Base-by-base conservation (phyloP, 2,888 invertebrate genomes). In the Campoletis raptor region DNA sequence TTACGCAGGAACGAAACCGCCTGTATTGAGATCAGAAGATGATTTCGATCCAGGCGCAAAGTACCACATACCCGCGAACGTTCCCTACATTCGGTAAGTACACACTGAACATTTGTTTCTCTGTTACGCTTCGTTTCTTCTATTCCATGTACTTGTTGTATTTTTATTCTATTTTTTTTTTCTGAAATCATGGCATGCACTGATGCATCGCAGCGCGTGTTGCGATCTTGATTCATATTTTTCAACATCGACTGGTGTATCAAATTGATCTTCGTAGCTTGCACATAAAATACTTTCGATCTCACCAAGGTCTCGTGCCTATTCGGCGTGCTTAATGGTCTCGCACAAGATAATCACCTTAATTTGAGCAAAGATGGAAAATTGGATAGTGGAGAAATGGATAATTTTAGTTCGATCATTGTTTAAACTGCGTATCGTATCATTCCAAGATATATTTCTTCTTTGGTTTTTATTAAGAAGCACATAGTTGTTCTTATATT, bases 11-110 rank as follows among this genome's bases (percentile, higher is more conserved):
- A 96, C 98, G 83, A 98, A 98, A 90, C 98, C 98, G 0, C 98
- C 98, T 0, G 97, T 98, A 0, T 94, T 97, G 0, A 95, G 98
- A 66, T 97, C 97, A 0, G 98, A 98, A 94, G 95, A 96, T 87
- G 98, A 99, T 95, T 99, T 99, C 92, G 99, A 99, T 93, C 97
- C 98, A 74, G 99, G 98, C 4, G 97, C 98, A 66, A 99, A 99
- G 94, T 99, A 98, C 94, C 98, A 99, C 94, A 96, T 99, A 66
- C 97, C 98, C 0, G 98, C 98, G 78, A 98, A 98, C 95, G 97
- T 98, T 87, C 98, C 98, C 1, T 98, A 98, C 91, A 97, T 98
- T 92, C 97, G 98, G 98, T 98, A 94, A 97, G 97, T 96, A 61
- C 74, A 85, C 73, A 9, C 54, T 79, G 42, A 52, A 61, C 24